These are phyloP conservation scores for Diorhabda elongata DNA, from an alignment of 1,140 invertebrate species.

Conservation along the genomic window DNA sequence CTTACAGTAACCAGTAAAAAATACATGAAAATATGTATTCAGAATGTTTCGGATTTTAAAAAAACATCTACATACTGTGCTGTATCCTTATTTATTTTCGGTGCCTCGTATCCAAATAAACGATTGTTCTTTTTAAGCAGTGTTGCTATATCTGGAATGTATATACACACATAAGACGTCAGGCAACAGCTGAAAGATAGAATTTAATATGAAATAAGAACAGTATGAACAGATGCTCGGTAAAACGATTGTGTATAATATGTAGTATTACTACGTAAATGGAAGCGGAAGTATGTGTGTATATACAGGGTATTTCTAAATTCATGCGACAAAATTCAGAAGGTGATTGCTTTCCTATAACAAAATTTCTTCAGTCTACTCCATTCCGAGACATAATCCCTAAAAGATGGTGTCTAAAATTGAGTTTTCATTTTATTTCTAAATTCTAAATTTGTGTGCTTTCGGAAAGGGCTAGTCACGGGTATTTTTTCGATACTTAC, in stretches of 20 bases:
- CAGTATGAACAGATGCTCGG: slow-evolving; percentile 5
- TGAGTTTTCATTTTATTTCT: no score
- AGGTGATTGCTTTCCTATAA: no score
- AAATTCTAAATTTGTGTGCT: no score
- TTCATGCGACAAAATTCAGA: no score
- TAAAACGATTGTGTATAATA: background rate
- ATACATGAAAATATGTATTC: no score
- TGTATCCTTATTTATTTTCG: slow-evolving; percentile 11
- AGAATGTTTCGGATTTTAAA: background rate
- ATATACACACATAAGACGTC: slow-evolving; percentile 3
- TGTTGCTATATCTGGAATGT: slow-evolving; percentile 2
- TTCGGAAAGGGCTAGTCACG: no score
- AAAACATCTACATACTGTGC: background rate
- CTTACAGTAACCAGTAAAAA: no score
- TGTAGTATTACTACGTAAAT: background rate
- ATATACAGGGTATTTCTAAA: no score
- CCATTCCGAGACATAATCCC: no score
- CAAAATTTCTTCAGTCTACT: no score
- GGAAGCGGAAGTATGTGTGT: background rate
- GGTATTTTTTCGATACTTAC: no score
- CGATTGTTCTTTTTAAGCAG: slow-evolving; percentile 8
- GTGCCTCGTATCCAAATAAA: slow-evolving; percentile 6
- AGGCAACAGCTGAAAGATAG: slow-evolving; percentile 7
- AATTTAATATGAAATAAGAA: background rate
- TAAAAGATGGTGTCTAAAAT: no score